These are phyloP conservation scores for Drosophila mauritiana DNA, from an alignment of 1,140 invertebrate species.

Conservation along the genomic window DNA sequence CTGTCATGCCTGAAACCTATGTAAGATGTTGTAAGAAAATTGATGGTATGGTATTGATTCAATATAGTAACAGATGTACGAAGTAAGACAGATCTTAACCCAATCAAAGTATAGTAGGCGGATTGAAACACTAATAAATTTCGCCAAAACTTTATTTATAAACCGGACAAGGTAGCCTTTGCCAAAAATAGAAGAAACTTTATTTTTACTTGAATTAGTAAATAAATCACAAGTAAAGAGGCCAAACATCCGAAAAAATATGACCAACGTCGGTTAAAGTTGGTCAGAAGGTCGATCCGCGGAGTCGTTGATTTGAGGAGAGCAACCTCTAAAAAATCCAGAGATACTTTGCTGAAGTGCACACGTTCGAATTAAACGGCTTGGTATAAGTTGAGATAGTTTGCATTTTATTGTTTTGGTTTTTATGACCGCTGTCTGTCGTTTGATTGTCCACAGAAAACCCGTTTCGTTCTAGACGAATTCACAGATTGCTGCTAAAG, in stretches of 20 bases:
- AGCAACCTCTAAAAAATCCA: constrained; percentile 59
- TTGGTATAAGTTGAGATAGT: constrained; percentile 47
- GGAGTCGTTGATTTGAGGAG: constrained; percentile 66
- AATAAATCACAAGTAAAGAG: constrained; percentile 68
- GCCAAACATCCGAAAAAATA: constrained; percentile 53
- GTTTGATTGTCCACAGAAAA: constrained; percentile 18
- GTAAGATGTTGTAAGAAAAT: constrained; percentile 37
- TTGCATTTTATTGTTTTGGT: constrained; percentile 26
- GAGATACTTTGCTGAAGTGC: constrained; percentile 27
- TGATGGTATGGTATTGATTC: too few relatives aligned
- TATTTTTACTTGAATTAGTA: constrained; percentile 56
- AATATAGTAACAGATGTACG: not conserved
- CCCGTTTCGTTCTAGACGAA: constrained; percentile 31
- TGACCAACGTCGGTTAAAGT: constrained; percentile 34
- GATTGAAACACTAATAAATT: constrained; percentile 19
- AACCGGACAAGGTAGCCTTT: constrained; percentile 22
- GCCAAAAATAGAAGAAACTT: constrained; percentile 33
- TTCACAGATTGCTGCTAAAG: not conserved
- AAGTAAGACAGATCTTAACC: not conserved
- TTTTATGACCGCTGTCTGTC: constrained; percentile 22
- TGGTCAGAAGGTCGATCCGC: constrained; percentile 60
- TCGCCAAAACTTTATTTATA: constrained; percentile 24
- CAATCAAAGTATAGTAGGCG: not conserved
- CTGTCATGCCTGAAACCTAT: constrained; percentile 10
- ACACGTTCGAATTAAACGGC: constrained; percentile 52